Conservation (phyloP, 2,797 vertebrate species). For the Lophotriccus pileatus region DNA sequence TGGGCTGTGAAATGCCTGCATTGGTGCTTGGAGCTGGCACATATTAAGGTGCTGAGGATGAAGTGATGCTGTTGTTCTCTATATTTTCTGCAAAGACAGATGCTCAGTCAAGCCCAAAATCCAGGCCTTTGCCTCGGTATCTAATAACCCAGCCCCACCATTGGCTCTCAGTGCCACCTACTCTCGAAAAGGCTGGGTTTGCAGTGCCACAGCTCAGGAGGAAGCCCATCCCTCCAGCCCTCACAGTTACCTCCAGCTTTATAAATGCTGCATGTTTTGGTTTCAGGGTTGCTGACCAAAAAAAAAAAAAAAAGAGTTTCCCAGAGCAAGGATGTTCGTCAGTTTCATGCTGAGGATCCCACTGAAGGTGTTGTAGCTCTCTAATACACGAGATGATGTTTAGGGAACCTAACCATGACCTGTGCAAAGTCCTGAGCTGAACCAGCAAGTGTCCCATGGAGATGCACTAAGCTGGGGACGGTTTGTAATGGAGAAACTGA, state of each 20-base stretch:
- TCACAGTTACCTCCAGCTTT: neutral
- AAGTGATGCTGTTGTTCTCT: constrained; percentile 37
- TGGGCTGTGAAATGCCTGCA: constrained; percentile 6
- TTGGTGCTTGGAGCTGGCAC: neutral
- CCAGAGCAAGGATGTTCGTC: neutral
- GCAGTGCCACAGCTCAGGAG: neutral
- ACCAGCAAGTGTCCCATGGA: neutral
- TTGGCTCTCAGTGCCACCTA: neutral
- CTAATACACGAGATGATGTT: neutral
- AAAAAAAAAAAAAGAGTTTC: neutral
- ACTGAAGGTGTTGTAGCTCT: rapidly evolving
- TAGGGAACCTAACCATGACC: neutral
- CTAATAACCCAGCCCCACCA: neutral
- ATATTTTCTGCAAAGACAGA: neutral
- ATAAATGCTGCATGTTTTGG: neutral
- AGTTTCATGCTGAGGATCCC: neutral
- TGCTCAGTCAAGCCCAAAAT: constrained; percentile 52
- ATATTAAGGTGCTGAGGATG: neutral
- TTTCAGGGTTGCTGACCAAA: neutral
- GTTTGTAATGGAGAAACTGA: neutral
- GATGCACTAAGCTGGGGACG: neutral
- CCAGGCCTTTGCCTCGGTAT: neutral
- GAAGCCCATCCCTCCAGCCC: neutral
- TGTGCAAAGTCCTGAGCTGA: neutral
- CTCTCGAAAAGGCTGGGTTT: neutral